These are phyloP conservation scores for Maccullochella peelii DNA, from an alignment of 2,113 vertebrate species.

Conservation along the genomic window DNA sequence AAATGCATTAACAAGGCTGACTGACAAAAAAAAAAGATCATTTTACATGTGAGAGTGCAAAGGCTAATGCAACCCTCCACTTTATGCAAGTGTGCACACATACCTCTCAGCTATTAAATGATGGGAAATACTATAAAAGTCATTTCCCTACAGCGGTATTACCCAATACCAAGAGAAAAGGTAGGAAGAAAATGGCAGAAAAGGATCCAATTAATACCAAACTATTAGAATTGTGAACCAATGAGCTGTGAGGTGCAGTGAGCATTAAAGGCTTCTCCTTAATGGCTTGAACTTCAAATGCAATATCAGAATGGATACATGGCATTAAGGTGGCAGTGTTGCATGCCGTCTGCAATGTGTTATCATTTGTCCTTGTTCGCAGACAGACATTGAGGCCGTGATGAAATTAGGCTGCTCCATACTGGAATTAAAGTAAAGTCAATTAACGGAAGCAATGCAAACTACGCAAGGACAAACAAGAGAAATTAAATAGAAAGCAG, in stretches of 20 bases:
- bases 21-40: constrained; percentile 44
- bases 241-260: constrained; percentile 89
- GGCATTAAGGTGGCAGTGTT: constrained; percentile 92
- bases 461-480: constrained; percentile 53
- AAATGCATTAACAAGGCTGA: constrained; percentile 64
- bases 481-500: constrained; percentile 25
- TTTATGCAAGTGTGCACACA: constrained; percentile 61
- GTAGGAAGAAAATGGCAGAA: constrained; percentile 57
- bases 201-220: constrained; percentile 90
- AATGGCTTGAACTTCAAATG: constrained; percentile 91
- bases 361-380: constrained; percentile 94
- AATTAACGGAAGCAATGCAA: constrained; percentile 75
- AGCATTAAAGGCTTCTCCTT: constrained; percentile 87
- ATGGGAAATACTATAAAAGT: constrained; percentile 81
- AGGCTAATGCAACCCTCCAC: constrained; percentile 64
- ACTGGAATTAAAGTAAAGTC: constrained; percentile 73
- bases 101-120: constrained; percentile 82
- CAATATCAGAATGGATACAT: constrained; percentile 92
- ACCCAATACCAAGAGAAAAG: constrained; percentile 62
- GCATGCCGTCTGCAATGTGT: constrained; percentile 89
- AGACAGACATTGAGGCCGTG: constrained; percentile 86
- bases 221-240: constrained; percentile 92
- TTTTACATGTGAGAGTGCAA: constrained; percentile 65
- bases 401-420: constrained; percentile 86
- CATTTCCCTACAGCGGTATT: constrained; percentile 81